Percentiles rank a stretch among this genome's conserved stretches.
phyloP scores from a whole-genome alignment of 2,797 vertebrate species.

The Hapalemur alaotrensis region DNA sequence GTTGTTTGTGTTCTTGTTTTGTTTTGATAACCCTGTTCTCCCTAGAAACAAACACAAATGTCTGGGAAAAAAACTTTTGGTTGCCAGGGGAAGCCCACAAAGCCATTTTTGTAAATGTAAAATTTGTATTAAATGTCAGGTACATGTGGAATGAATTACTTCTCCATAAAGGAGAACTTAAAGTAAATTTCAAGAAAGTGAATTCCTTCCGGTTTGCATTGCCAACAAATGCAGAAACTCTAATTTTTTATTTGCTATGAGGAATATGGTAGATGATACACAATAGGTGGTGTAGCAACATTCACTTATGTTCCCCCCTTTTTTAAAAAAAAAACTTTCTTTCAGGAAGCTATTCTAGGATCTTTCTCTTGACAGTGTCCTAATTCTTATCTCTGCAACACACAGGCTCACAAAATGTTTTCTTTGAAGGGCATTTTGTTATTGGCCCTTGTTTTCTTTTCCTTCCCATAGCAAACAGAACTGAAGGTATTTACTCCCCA shows the following conservation, averaged over 20 bases:
- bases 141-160: not conserved
- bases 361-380: slow-evolving; percentile 38
- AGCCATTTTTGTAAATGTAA: slow-evolving; percentile 7
- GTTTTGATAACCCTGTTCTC: not conserved
- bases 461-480: slow-evolving; percentile 18
- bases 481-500: slow-evolving; percentile 37
- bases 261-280: not conserved
- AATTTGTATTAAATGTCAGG: slow-evolving; percentile 4
- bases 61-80: not conserved
- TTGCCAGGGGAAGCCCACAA: not conserved
- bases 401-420: slow-evolving; percentile 29
- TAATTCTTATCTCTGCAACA: slow-evolving; percentile 64
- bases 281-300: not conserved
- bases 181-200: slow-evolving; percentile 33
- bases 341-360: slow-evolving; percentile 46
- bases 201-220: slow-evolving; percentile 23
- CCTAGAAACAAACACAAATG: not conserved
- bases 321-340: not conserved
- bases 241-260: slow-evolving; percentile 23
- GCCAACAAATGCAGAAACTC: not conserved
- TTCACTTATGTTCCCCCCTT: not conserved
- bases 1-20: not conserved
- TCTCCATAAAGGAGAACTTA: slow-evolving; percentile 25
- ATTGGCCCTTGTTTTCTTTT: slow-evolving; percentile 18
- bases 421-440: slow-evolving; percentile 54